These are phyloP conservation scores for Cebuella pygmaea DNA, from an alignment of 2,797 vertebrate species.

Conservation along the genomic window DNA sequence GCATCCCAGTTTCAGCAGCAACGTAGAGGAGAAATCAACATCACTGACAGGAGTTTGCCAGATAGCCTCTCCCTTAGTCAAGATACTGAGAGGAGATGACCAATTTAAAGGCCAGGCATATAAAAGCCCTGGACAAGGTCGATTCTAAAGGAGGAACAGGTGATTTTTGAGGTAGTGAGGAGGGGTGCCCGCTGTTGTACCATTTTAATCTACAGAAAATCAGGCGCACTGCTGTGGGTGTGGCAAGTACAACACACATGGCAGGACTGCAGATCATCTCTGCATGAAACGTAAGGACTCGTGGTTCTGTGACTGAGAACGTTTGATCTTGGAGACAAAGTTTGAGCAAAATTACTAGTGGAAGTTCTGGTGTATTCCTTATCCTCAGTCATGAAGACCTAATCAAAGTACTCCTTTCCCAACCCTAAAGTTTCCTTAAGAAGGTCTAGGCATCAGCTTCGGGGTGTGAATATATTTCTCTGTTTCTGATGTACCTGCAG, in stretches of 20 bases:
- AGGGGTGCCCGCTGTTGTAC: fast-evolving
- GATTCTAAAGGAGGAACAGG: fast-evolving
- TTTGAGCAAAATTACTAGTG: not conserved
- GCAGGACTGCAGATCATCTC: not conserved
- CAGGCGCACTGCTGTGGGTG: not conserved
- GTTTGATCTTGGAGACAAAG: not conserved
- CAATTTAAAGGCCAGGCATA: not conserved
- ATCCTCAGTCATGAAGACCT: fast-evolving
- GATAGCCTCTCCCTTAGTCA: not conserved
- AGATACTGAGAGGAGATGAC: not conserved
- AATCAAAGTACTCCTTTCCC: not conserved
- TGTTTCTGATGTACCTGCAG: not conserved
- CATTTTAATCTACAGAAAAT: not conserved
- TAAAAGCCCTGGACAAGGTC: not conserved
- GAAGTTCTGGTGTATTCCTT: not conserved
- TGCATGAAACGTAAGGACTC: not conserved
- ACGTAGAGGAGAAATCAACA: not conserved
- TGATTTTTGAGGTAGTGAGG: not conserved
- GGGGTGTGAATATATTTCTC: not conserved
- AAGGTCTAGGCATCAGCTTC: not conserved
- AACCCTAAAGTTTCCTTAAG: not conserved
- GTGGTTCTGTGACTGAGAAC: not conserved
- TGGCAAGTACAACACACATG: fast-evolving
- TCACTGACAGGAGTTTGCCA: not conserved
- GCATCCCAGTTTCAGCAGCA: not conserved